Evolutionary conservation across 2,113 vertebrate species (phyloP).

Genomic region (Cathartes aura): DNA sequence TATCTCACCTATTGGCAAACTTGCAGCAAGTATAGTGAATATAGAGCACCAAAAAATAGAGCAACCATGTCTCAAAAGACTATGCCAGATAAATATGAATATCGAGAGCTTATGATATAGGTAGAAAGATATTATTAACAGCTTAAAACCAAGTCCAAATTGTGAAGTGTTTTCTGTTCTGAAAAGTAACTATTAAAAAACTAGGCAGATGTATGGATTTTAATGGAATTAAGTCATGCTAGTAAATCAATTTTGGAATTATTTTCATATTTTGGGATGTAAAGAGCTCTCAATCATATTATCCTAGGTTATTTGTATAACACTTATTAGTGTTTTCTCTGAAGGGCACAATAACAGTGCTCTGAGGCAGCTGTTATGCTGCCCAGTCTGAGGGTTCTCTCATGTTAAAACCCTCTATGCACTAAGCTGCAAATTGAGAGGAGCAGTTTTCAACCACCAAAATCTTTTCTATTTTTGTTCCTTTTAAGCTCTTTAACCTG

Average conservation of each 20-base stretch:
- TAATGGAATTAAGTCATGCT: background rate
- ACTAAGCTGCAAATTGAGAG: constrained; percentile 48
- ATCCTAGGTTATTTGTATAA: background rate
- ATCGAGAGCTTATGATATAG: background rate
- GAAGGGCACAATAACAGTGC: background rate
- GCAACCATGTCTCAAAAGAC: background rate
- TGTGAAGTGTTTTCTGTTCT: background rate
- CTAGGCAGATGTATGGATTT: background rate
- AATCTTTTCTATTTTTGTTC: constrained; percentile 67
- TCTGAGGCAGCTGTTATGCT: background rate
- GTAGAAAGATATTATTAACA: background rate
- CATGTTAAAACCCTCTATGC: background rate
- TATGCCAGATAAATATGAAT: background rate
- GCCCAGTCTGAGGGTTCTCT: background rate
- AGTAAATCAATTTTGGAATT: background rate
- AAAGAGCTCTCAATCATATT: constrained; percentile 4
- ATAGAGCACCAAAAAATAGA: background rate
- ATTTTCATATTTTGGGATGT: background rate
- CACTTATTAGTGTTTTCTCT: background rate
- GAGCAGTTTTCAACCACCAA: constrained; percentile 46
- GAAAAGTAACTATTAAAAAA: background rate
- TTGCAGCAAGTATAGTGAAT: background rate
- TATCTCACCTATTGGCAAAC: background rate
- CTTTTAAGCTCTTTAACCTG: constrained; percentile 71
- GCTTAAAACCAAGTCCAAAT: background rate